These are phyloP conservation scores for Nycteola revayana DNA, from an alignment of 2,888 invertebrate genomes.

Conservation along the genomic window DNA sequence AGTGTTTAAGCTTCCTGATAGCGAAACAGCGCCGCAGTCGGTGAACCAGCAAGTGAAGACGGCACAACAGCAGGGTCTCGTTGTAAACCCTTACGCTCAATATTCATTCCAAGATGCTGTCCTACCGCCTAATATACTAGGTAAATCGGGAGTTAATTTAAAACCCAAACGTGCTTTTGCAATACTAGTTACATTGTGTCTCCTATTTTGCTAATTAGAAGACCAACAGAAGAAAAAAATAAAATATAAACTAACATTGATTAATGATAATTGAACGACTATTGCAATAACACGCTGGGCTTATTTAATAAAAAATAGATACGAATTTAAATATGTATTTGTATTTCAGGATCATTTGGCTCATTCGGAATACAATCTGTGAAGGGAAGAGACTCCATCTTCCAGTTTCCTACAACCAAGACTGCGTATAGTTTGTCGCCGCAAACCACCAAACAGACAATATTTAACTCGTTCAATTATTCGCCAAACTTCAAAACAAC, in stretches of 20 bases:
- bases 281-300: too few species aligned
- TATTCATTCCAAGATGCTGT: constrained; percentile 63
- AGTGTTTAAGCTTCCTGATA: constrained; percentile 66
- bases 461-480: constrained; percentile 67
- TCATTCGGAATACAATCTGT: constrained; percentile 81
- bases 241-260: too few species aligned
- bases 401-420: constrained; percentile 60
- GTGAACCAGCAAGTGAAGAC: constrained; percentile 67
- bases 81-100: constrained; percentile 53
- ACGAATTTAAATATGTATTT: neutral
- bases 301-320: too few species aligned
- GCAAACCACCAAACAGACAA: constrained; percentile 64
- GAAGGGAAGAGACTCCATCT: constrained; percentile 75
- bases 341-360: constrained; percentile 78
- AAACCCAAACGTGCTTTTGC: too few species aligned
- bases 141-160: too few species aligned
- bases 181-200: too few species aligned
- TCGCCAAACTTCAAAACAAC: constrained; percentile 63
- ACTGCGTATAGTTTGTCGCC: constrained; percentile 60
- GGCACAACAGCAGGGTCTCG: constrained; percentile 60
- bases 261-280: too few species aligned
- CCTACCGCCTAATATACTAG: constrained; percentile 67
- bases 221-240: too few species aligned
- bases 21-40: constrained; percentile 60
- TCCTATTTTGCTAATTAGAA: too few species aligned